Base-by-base conservation (phyloP, 2,888 invertebrate species). In the Erpobdella octoculata region DNA sequence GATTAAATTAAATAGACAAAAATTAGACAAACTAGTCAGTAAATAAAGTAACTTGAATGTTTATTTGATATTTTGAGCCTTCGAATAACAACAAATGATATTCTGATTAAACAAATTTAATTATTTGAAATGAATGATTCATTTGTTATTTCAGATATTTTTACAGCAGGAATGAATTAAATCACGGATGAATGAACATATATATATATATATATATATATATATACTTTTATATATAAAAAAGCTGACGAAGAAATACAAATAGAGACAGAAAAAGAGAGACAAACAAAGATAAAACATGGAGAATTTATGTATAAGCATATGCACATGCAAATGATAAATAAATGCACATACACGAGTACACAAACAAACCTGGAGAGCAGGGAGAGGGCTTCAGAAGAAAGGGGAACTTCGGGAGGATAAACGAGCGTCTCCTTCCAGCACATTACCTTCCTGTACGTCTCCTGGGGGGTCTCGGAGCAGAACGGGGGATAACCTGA, bases 371-470 rank as follows among this genome's bases (percentile, higher is more conserved):
- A 69, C 69, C 58, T 58, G 9, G n/a, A 15, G 78, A 96, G 94
- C 77, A 94, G 91, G 83, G 94, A 93, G 83, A 91, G 89, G 76
- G 98, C 94, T 85, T 96, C 94, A 85, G 94, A 94, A 76, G 95
- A 95, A 83, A 98, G 98, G 76, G 98, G 98, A 80, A 96, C 93
- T 87, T 98, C 98, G 0, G 98, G 97, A 18, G 98, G 98, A 84
- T 98, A 99, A 71, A 93, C 90, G 73, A 99, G 87, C 1, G 97
- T 97, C 82, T 98, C 64, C 77, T 93, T 88, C 98, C 97, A 98
- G 81, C 95, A 95, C 93, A 98, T 96, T 78, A 98, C 97, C 86
- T 94, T 94, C 72, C 88, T 88, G 84, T 95, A 95, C 28, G 94
- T 95, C 85, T 95, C 94, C 83, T 94, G 93, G 4, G 94, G 93